Conservation (phyloP, 2,113 vertebrate genomes). For the Psephotus haematonotus region DNA sequence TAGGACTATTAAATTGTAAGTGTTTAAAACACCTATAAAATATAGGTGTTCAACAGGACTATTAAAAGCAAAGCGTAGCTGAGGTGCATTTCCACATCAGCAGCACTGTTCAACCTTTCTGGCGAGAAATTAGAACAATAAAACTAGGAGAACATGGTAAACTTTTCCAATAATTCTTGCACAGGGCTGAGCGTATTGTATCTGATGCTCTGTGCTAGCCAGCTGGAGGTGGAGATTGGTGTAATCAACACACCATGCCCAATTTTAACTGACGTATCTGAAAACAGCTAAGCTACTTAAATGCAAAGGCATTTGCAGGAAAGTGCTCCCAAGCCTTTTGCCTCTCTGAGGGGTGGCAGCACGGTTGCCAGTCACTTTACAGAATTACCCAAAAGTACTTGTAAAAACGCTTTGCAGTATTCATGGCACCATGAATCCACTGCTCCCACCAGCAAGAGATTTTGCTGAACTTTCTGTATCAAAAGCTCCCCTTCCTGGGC, state of each 20-base stretch:
- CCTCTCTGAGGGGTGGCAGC: neutral
- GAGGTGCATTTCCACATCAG: neutral
- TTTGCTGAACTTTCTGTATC: neutral
- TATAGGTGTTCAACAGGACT: neutral
- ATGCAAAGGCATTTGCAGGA: neutral
- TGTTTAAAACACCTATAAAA: neutral
- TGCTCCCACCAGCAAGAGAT: neutral
- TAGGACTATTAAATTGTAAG: neutral
- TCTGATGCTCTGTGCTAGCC: neutral
- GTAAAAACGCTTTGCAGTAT: neutral
- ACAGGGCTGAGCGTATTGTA: neutral
- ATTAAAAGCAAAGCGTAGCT: neutral
- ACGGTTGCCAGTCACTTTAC: neutral
- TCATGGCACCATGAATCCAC: accelerated
- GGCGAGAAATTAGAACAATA: neutral
- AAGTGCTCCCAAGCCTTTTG: neutral
- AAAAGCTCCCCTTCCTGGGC: neutral
- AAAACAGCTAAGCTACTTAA: neutral
- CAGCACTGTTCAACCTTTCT: neutral
- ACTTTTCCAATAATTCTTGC: neutral
- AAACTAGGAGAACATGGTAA: neutral
- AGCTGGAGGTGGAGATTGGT: neutral
- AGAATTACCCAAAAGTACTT: neutral
- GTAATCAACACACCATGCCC: neutral
- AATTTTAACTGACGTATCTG: neutral